Percentiles rank a stretch among this genome's conserved stretches.
Evolutionary conservation across 2,888 invertebrate species (phyloP).

Genomic region (Unio delphinus): DNA sequence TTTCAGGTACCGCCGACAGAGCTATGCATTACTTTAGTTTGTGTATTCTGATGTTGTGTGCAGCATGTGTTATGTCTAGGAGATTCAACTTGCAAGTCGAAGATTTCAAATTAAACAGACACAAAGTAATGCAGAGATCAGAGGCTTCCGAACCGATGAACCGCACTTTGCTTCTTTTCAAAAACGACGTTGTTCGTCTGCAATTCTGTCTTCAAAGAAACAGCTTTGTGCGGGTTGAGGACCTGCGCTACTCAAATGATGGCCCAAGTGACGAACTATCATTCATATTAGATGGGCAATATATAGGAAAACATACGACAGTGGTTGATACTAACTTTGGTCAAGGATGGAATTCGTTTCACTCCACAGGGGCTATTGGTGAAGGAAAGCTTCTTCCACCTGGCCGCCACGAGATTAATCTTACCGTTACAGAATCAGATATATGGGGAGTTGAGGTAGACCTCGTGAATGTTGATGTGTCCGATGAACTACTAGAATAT

Average conservation of each 20-base stretch:
- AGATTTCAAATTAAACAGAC: too few relatives aligned
- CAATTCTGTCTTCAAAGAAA: conserved; percentile 24
- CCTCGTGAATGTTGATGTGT: conserved; percentile 21
- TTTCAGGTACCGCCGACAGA: too few relatives aligned
- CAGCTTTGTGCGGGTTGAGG: conserved; percentile 12
- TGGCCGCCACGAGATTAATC: conserved; percentile 28
- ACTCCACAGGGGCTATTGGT: conserved; percentile 16
- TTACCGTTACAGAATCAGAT: conserved; percentile 22
- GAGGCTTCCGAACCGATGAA: conserved; percentile 21
- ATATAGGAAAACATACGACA: conserved; percentile 15
- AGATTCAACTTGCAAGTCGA: too few relatives aligned
- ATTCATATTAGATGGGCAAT: conserved; percentile 12
- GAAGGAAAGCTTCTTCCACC: conserved; percentile 8
- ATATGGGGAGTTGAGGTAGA: conserved; percentile 39
- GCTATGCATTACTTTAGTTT: too few relatives aligned
- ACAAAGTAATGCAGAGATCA: conserved; percentile 19
- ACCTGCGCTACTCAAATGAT: conserved; percentile 28
- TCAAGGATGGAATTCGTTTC: conserved; percentile 34
- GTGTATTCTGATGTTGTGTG: too few relatives aligned
- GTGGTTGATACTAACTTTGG: conserved; percentile 12
- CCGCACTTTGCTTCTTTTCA: conserved; percentile 19
- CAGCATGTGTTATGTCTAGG: too few relatives aligned
- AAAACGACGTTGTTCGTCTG: conserved; percentile 16
- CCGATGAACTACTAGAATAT: conserved; percentile 20
- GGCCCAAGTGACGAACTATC: conserved; percentile 19